Conservation (phyloP, 2,888 invertebrate genomes). For the Calameuta filiformis region DNA sequence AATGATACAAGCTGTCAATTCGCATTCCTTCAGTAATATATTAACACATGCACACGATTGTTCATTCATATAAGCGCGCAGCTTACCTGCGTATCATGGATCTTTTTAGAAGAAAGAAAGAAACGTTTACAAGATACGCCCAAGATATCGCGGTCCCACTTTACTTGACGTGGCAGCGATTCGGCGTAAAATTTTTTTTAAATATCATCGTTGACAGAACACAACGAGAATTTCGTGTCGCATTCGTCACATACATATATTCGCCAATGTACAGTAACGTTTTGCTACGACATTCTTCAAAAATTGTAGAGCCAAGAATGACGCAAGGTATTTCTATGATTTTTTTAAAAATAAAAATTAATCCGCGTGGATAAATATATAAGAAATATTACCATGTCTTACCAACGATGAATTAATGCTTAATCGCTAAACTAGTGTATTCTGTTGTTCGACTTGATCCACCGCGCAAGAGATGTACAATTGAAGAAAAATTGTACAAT, state of each 20-base stretch:
- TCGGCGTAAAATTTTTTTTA: neutral
- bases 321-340: neutral
- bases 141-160: slow-evolving; percentile 14
- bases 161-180: neutral
- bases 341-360: neutral
- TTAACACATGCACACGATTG: neutral
- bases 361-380: neutral
- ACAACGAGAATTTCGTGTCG: neutral
- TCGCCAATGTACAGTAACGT: neutral
- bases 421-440: neutral
- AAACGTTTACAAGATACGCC: slow-evolving; percentile 18
- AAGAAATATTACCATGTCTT: neutral
- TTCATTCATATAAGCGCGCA: neutral
- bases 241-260: neutral
- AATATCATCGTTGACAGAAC: neutral
- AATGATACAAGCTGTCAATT: neutral
- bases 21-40: neutral
- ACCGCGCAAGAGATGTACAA: neutral
- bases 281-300: neutral
- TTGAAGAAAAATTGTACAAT: neutral
- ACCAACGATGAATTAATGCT: neutral
- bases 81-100: neutral
- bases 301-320: neutral
- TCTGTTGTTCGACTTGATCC: neutral
- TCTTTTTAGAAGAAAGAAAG: slow-evolving; percentile 1